Conservation (phyloP, 92 coral and sea anemone species). For the Plumapathes pennacea region DNA sequence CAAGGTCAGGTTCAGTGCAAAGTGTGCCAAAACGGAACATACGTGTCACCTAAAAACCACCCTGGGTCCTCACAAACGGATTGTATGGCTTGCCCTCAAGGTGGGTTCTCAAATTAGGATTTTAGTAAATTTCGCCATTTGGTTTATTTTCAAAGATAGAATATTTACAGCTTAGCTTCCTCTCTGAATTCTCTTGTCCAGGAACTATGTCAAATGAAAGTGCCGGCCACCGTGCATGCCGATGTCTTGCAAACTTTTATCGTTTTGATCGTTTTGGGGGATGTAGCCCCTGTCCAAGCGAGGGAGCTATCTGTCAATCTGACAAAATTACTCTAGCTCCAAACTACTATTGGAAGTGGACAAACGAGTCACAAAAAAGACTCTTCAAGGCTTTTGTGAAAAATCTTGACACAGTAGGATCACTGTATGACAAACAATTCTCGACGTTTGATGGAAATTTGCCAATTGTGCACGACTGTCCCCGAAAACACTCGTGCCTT, state of each 20-base stretch:
- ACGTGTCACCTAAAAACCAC: constrained; percentile 6
- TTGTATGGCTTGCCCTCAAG: constrained; percentile 41
- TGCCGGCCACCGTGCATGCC: constrained; percentile 16
- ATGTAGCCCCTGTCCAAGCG: constrained; percentile 21
- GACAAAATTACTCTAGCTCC: constrained; percentile 20
- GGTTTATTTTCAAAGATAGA: too few relatives aligned
- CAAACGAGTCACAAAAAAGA: not conserved
- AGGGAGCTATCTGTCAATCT: constrained; percentile 11
- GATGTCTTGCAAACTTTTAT: constrained; percentile 28
- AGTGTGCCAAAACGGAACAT: constrained; percentile 19
- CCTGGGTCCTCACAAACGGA: constrained; percentile 17
- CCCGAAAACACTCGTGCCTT: constrained; percentile 13
- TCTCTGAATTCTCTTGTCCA: too few relatives aligned
- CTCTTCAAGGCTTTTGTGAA: constrained; percentile 10
- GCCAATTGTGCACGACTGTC: constrained; percentile 33
- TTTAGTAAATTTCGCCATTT: too few relatives aligned
- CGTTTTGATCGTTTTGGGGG: constrained; percentile 39
- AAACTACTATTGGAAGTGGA: constrained; percentile 41
- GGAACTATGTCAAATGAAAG: too few relatives aligned
- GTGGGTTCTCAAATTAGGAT: not conserved
- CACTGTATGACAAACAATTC: constrained; percentile 1
- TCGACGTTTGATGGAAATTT: constrained; percentile 12
- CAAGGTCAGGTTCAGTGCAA: constrained; percentile 24
- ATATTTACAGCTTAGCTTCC: too few relatives aligned
- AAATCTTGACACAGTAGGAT: constrained; percentile 5